Conservation (phyloP, 2,113 vertebrate genomes). For the Seriola quinqueradiata region DNA sequence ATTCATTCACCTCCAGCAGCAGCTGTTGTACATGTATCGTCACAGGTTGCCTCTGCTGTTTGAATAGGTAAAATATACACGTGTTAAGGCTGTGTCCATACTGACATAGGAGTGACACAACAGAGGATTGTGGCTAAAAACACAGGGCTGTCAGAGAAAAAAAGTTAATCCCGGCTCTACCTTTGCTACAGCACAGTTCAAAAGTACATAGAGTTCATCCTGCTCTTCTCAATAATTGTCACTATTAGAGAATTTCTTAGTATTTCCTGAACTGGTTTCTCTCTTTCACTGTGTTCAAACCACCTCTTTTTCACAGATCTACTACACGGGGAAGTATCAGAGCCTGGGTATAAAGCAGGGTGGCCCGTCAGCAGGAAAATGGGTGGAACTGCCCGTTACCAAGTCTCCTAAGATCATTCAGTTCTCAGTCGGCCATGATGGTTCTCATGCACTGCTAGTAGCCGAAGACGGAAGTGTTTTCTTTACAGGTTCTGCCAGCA, state of each 20-base stretch:
- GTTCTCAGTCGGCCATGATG: conserved; percentile 98
- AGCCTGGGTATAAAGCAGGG: conserved; percentile 99
- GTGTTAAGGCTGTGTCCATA: neutral
- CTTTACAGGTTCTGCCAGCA: conserved; percentile 98
- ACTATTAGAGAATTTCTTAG: too few relatives aligned
- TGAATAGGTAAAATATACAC: conserved; percentile 16
- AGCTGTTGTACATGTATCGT: neutral
- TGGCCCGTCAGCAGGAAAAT: conserved; percentile 96
- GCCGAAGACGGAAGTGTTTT: conserved; percentile 98
- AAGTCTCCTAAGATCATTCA: conserved; percentile 98
- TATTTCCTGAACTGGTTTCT: neutral
- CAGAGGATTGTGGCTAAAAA: neutral
- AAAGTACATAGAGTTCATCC: neutral
- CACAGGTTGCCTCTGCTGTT: conserved; percentile 9
- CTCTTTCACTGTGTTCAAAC: conserved; percentile 3
- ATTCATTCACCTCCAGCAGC: neutral
- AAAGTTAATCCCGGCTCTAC: neutral
- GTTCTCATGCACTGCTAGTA: conserved; percentile 97
- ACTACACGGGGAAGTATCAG: conserved; percentile 99
- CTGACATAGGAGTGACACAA: neutral
- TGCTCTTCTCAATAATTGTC: neutral
- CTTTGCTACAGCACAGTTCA: neutral
- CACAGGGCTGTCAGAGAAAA: neutral
- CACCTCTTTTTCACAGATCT: conserved; percentile 85
- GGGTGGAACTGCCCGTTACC: conserved; percentile 97